Evolutionary conservation across 2,888 invertebrate genomes (phyloP).

Genomic region (Salticus scenicus): DNA sequence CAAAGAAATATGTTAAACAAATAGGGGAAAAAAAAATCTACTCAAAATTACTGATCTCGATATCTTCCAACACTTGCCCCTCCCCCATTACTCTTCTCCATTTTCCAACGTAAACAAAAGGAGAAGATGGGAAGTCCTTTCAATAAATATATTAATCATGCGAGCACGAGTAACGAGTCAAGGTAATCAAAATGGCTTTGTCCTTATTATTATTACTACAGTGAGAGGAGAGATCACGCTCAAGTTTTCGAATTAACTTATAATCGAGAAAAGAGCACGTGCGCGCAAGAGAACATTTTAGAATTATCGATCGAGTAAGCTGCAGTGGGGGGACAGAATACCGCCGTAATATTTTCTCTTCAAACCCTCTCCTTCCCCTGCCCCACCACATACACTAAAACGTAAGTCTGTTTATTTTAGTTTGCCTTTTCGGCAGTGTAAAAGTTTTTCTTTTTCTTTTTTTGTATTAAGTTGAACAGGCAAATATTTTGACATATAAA

Average conservation of each 20-base stretch:
- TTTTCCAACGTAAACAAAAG: conserved; percentile 27
- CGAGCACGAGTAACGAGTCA: conserved; percentile 48
- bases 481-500: conserved; percentile 1
- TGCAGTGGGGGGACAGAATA: background rate
- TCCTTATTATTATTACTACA: conserved; percentile 48
- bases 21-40: background rate
- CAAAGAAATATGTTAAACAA: background rate
- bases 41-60: conserved; percentile 29
- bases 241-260: conserved; percentile 59
- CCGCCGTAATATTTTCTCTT: background rate
- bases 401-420: conserved; percentile 16
- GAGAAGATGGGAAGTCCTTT: conserved; percentile 13
- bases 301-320: conserved; percentile 47
- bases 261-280: conserved; percentile 36
- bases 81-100: conserved; percentile 10
- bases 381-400: background rate
- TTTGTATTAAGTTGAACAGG: background rate
- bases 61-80: conserved; percentile 16
- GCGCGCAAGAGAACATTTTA: conserved; percentile 41
- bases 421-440: background rate
- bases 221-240: conserved; percentile 43
- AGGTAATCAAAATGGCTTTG: conserved; percentile 47
- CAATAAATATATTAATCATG: conserved; percentile 60
- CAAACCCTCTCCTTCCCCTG: background rate
- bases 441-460: background rate